These are phyloP conservation scores for Hylomyscus alleni DNA, from an alignment of 2,797 vertebrate species.

Conservation along the genomic window DNA sequence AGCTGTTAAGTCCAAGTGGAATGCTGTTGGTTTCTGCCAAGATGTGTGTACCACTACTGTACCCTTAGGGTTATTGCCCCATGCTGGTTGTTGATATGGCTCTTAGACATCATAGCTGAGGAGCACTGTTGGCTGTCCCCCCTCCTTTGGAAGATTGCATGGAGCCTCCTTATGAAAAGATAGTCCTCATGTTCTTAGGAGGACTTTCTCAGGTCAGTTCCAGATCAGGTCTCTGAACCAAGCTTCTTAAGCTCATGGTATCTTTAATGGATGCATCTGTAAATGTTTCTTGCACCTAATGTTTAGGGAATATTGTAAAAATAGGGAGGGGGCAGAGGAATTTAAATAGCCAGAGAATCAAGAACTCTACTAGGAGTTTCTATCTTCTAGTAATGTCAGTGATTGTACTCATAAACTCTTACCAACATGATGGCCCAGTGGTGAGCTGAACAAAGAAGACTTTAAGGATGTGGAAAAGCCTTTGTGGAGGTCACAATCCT, in stretches of 20 bases:
- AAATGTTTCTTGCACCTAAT: background rate
- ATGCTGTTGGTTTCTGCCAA: background rate
- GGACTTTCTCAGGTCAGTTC: background rate
- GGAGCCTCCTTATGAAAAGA: background rate
- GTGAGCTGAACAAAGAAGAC: background rate
- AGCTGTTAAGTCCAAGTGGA: background rate
- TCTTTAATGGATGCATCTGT: background rate
- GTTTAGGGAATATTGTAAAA: background rate
- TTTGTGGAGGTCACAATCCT: background rate
- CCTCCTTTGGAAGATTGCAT: background rate
- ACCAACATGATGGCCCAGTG: background rate
- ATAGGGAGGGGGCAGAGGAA: background rate
- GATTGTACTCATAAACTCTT: background rate
- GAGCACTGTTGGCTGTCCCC: too few relatives aligned
- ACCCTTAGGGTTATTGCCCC: background rate
- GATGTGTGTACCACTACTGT: background rate
- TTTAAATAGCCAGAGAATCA: background rate
- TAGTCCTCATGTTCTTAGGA: background rate
- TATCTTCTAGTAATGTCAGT: background rate
- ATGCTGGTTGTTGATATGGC: background rate
- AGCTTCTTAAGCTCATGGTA: background rate
- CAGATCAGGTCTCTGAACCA: background rate
- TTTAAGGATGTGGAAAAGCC: background rate
- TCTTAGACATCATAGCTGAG: background rate
- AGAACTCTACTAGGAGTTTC: background rate